Conservation (phyloP, 2,113 vertebrate species). For the Delphinus delphis region DNA sequence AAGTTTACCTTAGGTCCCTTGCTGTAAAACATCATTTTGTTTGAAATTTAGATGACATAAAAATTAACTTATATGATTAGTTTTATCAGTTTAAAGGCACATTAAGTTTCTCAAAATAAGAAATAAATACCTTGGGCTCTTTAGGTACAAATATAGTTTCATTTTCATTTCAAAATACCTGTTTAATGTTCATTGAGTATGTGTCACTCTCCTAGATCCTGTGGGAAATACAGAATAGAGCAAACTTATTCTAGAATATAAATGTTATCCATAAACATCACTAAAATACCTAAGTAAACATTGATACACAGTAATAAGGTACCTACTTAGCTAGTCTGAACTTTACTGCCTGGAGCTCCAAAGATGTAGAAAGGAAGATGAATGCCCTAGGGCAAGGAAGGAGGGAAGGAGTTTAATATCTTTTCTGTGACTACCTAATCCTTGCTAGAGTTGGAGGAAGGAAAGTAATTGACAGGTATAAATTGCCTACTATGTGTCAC, state of each 20-base stretch:
- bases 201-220: background rate
- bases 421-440: background rate
- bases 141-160: background rate
- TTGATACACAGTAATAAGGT: background rate
- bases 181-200: background rate
- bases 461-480: background rate
- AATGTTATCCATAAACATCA: slow-evolving; percentile 15
- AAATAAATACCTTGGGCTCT: background rate
- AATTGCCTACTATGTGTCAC: background rate
- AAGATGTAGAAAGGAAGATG: background rate
- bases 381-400: background rate
- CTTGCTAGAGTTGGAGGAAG: background rate
- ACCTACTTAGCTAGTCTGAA: background rate
- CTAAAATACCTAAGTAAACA: background rate
- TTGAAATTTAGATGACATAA: background rate
- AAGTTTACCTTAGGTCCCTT: background rate
- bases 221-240: background rate
- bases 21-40: background rate
- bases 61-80: background rate
- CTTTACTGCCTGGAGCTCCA: background rate
- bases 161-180: slow-evolving; percentile 40
- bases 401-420: background rate
- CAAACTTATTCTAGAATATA: background rate
- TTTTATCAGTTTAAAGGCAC: background rate
- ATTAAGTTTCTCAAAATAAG: background rate